A percentile compares a stretch with the other conserved stretches of the same genome.
These are phyloP conservation scores for Heliothis peltigera DNA, from an alignment of 2,888 invertebrate genomes.

Conservation along the genomic window DNA sequence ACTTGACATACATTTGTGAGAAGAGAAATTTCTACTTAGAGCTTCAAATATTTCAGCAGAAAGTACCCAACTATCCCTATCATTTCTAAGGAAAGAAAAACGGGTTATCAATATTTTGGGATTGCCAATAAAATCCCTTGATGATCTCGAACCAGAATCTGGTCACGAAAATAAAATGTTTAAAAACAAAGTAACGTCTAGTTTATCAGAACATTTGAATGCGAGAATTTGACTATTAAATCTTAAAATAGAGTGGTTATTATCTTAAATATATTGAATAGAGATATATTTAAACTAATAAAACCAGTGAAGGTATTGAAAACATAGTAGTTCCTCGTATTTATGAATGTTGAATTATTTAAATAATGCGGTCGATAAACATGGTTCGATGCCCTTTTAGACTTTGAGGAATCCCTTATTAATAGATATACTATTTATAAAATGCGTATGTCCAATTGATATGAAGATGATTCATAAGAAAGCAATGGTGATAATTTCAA, in stretches of 20 bases:
- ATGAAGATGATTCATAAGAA: conserved; percentile 6
- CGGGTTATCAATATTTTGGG: neutral
- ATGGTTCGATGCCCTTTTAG: neutral
- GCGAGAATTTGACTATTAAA: conserved; percentile 27
- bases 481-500: conserved; percentile 1
- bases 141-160: conserved; percentile 4
- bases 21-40: conserved; percentile 64
- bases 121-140: neutral
- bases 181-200: conserved; percentile 14
- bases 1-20: conserved; percentile 83
- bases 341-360: conserved; percentile 6
- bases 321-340: conserved; percentile 5
- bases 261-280: conserved; percentile 33
- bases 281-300: conserved; percentile 13
- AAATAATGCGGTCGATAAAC: neutral
- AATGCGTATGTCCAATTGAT: neutral
- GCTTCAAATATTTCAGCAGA: conserved; percentile 53
- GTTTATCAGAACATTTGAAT: conserved; percentile 19
- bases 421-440: neutral
- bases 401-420: neutral
- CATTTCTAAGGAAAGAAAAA: neutral
- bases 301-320: conserved; percentile 7
- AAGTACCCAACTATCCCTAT: conserved; percentile 5
- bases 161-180: conserved; percentile 4
- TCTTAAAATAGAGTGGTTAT: conserved; percentile 5